Conservation (phyloP, 2,113 vertebrate genomes). For the Paradoxurus hermaphroditus region DNA sequence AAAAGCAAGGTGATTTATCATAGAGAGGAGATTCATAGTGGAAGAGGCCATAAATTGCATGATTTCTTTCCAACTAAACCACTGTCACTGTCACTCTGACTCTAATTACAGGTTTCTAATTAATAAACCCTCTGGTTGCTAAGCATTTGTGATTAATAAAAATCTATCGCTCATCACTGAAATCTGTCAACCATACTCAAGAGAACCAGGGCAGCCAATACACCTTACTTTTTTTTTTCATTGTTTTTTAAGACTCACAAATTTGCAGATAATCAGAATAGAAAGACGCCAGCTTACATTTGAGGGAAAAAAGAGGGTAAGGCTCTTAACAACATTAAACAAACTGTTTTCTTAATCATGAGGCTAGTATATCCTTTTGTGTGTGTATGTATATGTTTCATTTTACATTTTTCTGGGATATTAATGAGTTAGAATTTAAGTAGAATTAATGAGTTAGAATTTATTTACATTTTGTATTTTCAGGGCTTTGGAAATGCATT, state of each 20-base stretch:
- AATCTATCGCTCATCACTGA: constrained; percentile 21
- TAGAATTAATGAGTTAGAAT: too few species aligned
- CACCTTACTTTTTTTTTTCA: neutral
- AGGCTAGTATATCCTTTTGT: neutral
- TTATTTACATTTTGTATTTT: neutral
- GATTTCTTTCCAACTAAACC: constrained; percentile 53
- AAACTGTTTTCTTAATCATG: neutral
- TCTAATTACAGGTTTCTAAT: constrained; percentile 61
- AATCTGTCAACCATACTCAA: constrained; percentile 26
- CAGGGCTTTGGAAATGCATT: neutral
- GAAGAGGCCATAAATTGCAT: neutral
- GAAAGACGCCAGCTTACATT: neutral
- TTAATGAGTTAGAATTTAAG: neutral
- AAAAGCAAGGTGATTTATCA: constrained; percentile 28
- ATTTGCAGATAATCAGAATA: neutral
- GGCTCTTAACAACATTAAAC: constrained; percentile 14
- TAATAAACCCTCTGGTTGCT: constrained; percentile 30
- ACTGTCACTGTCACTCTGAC: constrained; percentile 35
- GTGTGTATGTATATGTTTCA: neutral
- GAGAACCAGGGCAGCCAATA: neutral
- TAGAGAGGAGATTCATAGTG: neutral
- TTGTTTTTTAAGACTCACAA: constrained; percentile 5
- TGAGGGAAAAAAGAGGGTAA: neutral
- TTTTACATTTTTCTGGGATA: neutral
- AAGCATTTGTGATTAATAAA: constrained; percentile 65